These are phyloP conservation scores for Muntiacus reevesi DNA, from an alignment of 2,113 vertebrate genomes.

Conservation along the genomic window DNA sequence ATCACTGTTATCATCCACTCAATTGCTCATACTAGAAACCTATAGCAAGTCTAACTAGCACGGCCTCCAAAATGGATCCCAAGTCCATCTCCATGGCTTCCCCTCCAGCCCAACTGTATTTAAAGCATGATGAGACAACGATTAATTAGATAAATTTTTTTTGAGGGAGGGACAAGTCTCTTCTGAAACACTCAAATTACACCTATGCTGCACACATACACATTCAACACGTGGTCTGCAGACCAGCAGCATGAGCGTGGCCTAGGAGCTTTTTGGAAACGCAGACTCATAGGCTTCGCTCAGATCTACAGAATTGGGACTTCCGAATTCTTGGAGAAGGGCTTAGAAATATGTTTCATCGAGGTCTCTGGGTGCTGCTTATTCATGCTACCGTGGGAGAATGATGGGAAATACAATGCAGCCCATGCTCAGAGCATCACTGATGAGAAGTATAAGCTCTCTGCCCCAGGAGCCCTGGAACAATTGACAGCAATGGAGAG, in stretches of 20 bases:
- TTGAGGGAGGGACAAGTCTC: background rate
- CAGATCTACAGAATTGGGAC: background rate
- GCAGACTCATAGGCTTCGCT: background rate
- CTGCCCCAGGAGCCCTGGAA: background rate
- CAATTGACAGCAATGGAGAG: background rate
- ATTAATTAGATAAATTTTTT: background rate
- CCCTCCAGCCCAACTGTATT: background rate
- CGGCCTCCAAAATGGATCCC: background rate
- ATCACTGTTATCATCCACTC: background rate
- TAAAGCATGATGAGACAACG: background rate
- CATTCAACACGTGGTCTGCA: background rate
- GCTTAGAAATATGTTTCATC: background rate
- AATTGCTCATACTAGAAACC: background rate
- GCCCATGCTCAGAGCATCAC: background rate
- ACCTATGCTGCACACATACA: accelerated
- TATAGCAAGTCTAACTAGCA: background rate
- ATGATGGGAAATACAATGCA: no score
- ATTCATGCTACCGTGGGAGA: background rate
- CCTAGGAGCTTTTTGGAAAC: background rate
- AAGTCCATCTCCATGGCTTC: background rate
- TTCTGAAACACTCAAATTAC: background rate
- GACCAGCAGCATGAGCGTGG: background rate
- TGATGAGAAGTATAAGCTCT: background rate
- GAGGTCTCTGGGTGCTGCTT: background rate
- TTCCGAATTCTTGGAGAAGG: background rate